Evolutionary conservation across 2,888 invertebrate species (phyloP).

Genomic region (Hypselothyrea guttata): DNA sequence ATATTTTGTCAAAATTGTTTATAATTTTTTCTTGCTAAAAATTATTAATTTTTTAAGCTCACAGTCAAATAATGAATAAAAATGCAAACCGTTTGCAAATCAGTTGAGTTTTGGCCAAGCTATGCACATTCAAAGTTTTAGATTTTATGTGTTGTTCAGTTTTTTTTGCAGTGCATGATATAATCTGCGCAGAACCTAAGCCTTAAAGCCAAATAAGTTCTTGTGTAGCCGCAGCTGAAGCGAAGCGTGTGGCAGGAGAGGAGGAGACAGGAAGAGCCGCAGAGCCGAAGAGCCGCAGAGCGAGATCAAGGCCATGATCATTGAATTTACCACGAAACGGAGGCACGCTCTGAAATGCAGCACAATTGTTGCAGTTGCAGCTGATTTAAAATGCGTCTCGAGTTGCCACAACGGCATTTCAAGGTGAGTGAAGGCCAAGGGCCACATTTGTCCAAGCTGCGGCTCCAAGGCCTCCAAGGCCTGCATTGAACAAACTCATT

Average conservation of each 20-base stretch:
- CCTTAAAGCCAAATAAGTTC: not conserved
- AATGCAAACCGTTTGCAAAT: too few relatives aligned
- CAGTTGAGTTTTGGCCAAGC: too few relatives aligned
- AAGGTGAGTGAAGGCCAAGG: constrained; percentile 83
- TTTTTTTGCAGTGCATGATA: too few relatives aligned
- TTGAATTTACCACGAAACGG: constrained; percentile 26
- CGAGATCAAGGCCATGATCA: constrained; percentile 47
- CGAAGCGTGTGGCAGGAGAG: not conserved
- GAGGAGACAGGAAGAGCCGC: not conserved
- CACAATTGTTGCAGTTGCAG: constrained; percentile 33
- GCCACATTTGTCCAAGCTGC: constrained; percentile 71
- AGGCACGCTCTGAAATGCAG: constrained; percentile 20
- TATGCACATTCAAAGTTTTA: too few relatives aligned
- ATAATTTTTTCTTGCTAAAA: too few relatives aligned
- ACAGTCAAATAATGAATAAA: too few relatives aligned
- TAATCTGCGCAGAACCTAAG: too few relatives aligned
- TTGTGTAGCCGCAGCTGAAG: too few relatives aligned
- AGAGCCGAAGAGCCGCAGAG: not conserved
- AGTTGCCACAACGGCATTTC: constrained; percentile 71
- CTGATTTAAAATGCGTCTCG: constrained; percentile 51
- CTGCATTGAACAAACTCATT: constrained; percentile 22
- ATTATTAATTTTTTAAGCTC: too few relatives aligned
- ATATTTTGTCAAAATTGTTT: too few relatives aligned
- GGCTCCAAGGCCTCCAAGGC: constrained; percentile 5
- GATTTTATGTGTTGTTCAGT: too few relatives aligned